Evolutionary conservation across 2,113 vertebrate species (phyloP), one percentile per base, ranked within the genome.

Genomic region (Pavo muticus): DNA sequence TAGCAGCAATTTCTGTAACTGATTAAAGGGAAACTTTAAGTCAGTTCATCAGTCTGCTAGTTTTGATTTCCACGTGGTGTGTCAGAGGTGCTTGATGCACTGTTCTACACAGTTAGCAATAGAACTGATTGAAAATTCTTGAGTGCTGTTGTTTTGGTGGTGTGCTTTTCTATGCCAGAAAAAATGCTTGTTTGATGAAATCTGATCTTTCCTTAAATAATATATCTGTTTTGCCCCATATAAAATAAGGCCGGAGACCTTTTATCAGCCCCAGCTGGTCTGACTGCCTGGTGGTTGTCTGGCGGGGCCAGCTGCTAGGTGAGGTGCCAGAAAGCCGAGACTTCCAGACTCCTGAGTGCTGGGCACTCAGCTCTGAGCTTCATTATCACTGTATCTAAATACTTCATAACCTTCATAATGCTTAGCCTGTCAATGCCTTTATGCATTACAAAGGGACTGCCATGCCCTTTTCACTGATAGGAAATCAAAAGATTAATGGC

Each of bases 351-450:
- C 79, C 90, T 47, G 72, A 60, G 56, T 77, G 85, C 88, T 54
- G 80, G 76, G 61, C 73, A 70, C 65, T 94, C 83, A 74, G 56
- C 85, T 77, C 83, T 80, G 56, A 93, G 56, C 50, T 94, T 67
- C 88, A 82, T 91, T 95, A 95, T 80, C 86, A 74, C 35, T 37
- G 13, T 15, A 69, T 70, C 67, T 87, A 84, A 97, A 86, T 84
- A 68, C 86, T 88, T 72, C 65, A 81, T 37, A 81, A 61, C 47
- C 60, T 92, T 59, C 54, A 15, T 75, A 75, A 12, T 48, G 24
- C 73, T 83, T 60, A 17, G 45, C 83, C 90, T 78, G 56, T 75
- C 72, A 39, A 16, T 57, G 65, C 47, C 79, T 93, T 86, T 69
- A 14, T 94, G 76, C 80, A 57, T 86, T 80, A 78, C 64, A n/a